phyloP scores from a whole-genome alignment of 1,140 invertebrate species.

The Drosophila auraria region DNA sequence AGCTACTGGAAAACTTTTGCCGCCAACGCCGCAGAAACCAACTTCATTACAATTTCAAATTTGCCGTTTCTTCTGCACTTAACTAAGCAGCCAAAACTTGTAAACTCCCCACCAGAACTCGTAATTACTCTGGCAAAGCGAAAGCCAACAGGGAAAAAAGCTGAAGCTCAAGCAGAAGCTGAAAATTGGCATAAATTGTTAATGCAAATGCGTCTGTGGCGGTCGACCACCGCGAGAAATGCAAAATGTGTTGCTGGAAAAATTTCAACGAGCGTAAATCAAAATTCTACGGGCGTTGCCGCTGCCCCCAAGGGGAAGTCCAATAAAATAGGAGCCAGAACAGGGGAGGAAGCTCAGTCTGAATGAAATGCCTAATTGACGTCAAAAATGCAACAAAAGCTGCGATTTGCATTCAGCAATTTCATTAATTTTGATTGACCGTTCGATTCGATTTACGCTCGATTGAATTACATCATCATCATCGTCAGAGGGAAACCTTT shows the following conservation, averaged over 20 bases:
- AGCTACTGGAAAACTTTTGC: slow-evolving; percentile 48
- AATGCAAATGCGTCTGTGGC: slow-evolving; percentile 57
- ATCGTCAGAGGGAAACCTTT: neutral
- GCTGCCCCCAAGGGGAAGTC: slow-evolving; percentile 8
- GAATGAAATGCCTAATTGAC: slow-evolving; percentile 58
- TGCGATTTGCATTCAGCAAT: slow-evolving; percentile 57
- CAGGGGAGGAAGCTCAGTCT: neutral
- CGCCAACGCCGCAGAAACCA: slow-evolving; percentile 45
- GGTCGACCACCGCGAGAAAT: slow-evolving; percentile 8
- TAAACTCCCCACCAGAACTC: slow-evolving; percentile 38
- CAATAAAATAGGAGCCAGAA: slow-evolving; percentile 1
- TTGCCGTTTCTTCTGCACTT: slow-evolving; percentile 52
- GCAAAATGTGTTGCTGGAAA: slow-evolving; percentile 29
- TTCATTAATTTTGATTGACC: slow-evolving; percentile 55
- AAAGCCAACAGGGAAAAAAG: slow-evolving; percentile 30
- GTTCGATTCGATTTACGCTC: slow-evolving; percentile 38
- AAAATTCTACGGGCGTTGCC: slow-evolving; percentile 39
- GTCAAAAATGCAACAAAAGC: slow-evolving; percentile 54
- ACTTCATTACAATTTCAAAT: slow-evolving; percentile 73
- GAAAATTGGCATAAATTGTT: slow-evolving; percentile 60
- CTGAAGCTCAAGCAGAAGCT: slow-evolving; percentile 4
- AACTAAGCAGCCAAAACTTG: slow-evolving; percentile 45
- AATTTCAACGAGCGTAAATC: slow-evolving; percentile 28
- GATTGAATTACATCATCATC: slow-evolving; percentile 32
- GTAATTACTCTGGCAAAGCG: slow-evolving; percentile 54